Evolutionary conservation across 1,140 invertebrate species (phyloP).

Genomic region (Anastatus disparis): DNA sequence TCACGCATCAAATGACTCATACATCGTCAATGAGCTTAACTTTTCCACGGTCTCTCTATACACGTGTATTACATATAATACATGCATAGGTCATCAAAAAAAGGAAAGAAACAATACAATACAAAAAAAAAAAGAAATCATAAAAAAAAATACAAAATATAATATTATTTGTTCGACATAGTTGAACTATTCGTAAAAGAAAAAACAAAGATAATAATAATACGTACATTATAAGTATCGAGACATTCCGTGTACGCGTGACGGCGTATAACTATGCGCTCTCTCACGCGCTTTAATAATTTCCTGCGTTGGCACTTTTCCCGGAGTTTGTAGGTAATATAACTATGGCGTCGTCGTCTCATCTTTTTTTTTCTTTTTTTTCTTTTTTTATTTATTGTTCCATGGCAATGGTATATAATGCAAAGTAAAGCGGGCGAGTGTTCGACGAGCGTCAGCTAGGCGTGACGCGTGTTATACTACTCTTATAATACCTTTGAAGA

Average conservation of each 20-base stretch:
- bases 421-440: no score
- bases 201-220: not conserved
- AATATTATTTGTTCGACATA: not conserved
- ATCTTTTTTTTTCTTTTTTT: slow-evolving; percentile 6
- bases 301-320: slow-evolving; percentile 38
- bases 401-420: no score
- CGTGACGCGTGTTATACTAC: no score
- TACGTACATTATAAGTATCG: not conserved
- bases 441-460: slow-evolving; percentile 33
- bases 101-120: no score
- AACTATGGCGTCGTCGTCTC: slow-evolving; percentile 14
- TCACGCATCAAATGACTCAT: no score
- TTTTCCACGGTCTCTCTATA: not conserved
- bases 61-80: slow-evolving; percentile 3
- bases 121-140: no score
- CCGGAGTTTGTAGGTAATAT: no score
- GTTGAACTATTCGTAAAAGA: not conserved
- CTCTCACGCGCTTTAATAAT: slow-evolving; percentile 40
- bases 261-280: slow-evolving; percentile 23
- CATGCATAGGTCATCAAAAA: no score
- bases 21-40: slow-evolving; percentile 9
- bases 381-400: not conserved
- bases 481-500: no score
- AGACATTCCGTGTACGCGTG: not conserved
- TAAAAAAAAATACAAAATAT: not conserved